Evolutionary conservation across 2,888 invertebrate genomes (phyloP), one percentile per base, ranked within the genome.

Genomic region (Troides helena): DNA sequence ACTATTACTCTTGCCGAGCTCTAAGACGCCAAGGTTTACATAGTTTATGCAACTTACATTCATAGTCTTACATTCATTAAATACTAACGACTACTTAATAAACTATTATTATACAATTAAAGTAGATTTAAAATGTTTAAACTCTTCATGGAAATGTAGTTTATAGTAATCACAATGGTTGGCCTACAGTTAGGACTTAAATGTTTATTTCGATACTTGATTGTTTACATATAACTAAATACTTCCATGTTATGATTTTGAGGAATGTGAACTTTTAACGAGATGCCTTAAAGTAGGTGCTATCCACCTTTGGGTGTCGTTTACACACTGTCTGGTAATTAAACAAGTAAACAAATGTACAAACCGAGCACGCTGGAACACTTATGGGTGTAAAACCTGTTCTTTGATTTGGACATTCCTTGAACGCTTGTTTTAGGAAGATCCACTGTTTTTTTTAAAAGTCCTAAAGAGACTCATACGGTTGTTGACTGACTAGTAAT

Each of bases 321-420:
- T 65, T 69, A 65, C 61, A 1, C 21, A 69, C 57, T 65, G 56
- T 43, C 10, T 62, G 58, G 58, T 66, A 70, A 70, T 70, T 66
- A 66, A 62, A 70, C 66, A 70, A 66, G 65, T 53, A 59, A 70
- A 70, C 66, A 70, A 65, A 70, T 58, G 62, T 53, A 58, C 58
- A 66, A 57, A 53, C n/a, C 62, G 50, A 18, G 8, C 50, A 56
- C 36, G 43, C 21, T 10, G 46, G 58, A 23, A n/a, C 64, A 63
- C 63, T 60, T n/a, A 56, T 57, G 17, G 17, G 30, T 46, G 58
- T 62, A 21, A 59, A 70, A 66, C 66, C 69, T 59, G 65, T 66
- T 70, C 53, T 66, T 66, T n/a, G 62, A 69, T 36, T 69, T 69
- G n/a, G 57, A 58, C 36, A 66, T 69, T 69, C 65, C 65, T 46